A percentile compares a stretch with the other conserved stretches of the same genome.
phyloP scores from a whole-genome alignment of 1,140 invertebrate genomes.

The Drosophila saltans region DNA sequence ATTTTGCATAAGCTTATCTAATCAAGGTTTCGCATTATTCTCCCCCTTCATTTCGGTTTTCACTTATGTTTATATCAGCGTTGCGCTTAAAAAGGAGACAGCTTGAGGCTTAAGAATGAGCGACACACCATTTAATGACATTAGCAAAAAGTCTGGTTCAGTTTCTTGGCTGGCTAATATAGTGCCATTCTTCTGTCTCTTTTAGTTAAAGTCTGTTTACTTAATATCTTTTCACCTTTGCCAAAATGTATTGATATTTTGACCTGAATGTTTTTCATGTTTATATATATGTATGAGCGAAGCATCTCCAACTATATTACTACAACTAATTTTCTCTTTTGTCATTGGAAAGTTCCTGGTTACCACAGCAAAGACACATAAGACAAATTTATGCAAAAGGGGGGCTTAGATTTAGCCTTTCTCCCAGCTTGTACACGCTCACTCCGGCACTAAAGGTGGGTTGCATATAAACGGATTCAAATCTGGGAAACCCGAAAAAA shows the following conservation, averaged over 20 bases:
- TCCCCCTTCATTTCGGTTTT: constrained; percentile 22
- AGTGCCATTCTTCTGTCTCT: not conserved
- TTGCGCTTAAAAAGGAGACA: constrained; percentile 18
- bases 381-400: constrained; percentile 59
- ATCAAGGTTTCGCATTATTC: constrained; percentile 18
- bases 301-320: too few species aligned
- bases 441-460: not conserved
- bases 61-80: not conserved
- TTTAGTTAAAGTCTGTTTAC: too few species aligned
- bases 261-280: too few species aligned
- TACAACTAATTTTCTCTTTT: too few species aligned
- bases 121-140: constrained; percentile 70
- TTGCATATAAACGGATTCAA: constrained; percentile 36
- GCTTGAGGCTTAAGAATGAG: constrained; percentile 40
- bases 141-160: constrained; percentile 60
- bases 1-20: constrained; percentile 72
- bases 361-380: constrained; percentile 8
- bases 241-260: too few species aligned
- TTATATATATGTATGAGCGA: too few species aligned
- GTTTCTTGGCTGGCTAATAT: constrained; percentile 49
- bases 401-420: constrained; percentile 15
- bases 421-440: not conserved
- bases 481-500: constrained; percentile 56
- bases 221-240: not conserved
- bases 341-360: too few species aligned